Evolutionary conservation across 2,113 vertebrate species (phyloP).

Genomic region (Cebus imitator): DNA sequence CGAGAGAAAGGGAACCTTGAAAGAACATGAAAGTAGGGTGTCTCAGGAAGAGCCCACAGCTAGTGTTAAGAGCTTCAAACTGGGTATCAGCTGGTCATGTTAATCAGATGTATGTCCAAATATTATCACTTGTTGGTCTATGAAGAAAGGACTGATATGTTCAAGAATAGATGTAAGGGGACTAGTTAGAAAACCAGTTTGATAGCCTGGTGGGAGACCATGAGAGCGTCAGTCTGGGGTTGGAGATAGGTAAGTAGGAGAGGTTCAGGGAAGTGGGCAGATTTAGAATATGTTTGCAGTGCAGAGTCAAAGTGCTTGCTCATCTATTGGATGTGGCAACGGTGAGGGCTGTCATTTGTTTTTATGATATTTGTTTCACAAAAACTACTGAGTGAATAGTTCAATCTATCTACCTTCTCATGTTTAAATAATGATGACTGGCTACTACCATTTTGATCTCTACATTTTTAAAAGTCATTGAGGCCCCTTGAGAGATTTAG

Average conservation of each 20-base stretch:
- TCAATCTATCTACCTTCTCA: background rate
- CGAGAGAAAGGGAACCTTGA: background rate
- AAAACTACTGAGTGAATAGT: background rate
- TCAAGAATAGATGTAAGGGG: background rate
- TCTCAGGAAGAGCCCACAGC: background rate
- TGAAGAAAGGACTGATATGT: background rate
- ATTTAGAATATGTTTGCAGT: background rate
- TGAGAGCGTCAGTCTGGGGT: background rate
- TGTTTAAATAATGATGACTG: slow-evolving; percentile 35
- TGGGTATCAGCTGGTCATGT: background rate
- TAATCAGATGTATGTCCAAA: background rate
- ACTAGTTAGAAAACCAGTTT: background rate
- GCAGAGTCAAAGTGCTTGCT: background rate
- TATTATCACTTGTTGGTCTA: background rate
- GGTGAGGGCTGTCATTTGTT: background rate
- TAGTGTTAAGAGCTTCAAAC: background rate
- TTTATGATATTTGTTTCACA: background rate
- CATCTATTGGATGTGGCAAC: background rate
- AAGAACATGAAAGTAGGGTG: background rate
- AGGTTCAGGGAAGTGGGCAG: background rate
- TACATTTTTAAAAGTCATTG: background rate
- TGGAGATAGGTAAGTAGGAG: background rate
- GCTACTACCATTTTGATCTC: background rate
- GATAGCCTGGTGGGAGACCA: background rate
- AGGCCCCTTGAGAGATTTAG: background rate